These are phyloP conservation scores for Alces alces DNA, from an alignment of 2,113 vertebrate genomes.

Conservation along the genomic window DNA sequence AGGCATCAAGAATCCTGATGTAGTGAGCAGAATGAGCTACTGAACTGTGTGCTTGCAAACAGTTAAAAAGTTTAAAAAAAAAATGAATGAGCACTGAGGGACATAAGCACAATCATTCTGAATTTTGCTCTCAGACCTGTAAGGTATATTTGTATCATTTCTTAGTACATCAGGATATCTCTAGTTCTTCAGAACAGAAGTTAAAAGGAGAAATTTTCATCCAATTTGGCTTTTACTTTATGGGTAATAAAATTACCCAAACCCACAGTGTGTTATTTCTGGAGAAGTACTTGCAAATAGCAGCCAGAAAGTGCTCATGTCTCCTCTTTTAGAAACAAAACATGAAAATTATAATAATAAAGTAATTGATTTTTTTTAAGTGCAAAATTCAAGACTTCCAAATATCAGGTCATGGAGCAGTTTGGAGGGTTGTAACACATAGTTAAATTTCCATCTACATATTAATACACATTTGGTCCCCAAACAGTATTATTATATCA, in stretches of 20 bases:
- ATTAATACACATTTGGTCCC: constrained; percentile 58
- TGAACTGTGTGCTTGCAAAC: neutral
- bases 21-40: neutral
- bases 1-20: neutral
- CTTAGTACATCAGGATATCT: neutral
- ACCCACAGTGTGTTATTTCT: constrained; percentile 67
- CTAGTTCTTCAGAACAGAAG: constrained; percentile 55
- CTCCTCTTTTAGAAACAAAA: constrained; percentile 71
- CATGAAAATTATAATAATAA: constrained; percentile 73
- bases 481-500: constrained; percentile 60
- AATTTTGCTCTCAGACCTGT: constrained; percentile 21
- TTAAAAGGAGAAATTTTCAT: constrained; percentile 55
- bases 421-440: constrained; percentile 48
- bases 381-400: constrained; percentile 66
- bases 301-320: constrained; percentile 54
- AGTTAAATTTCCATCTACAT: constrained; percentile 65
- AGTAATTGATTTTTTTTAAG: constrained; percentile 69
- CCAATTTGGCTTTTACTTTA: constrained; percentile 63
- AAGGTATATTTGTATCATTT: constrained; percentile 16
- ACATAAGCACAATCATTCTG: constrained; percentile 22
- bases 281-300: constrained; percentile 68
- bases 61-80: neutral
- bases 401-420: constrained; percentile 59
- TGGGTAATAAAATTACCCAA: constrained; percentile 63
- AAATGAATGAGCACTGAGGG: neutral